A percentile compares a stretch with the other conserved stretches of the same genome.
Evolutionary conservation across 2,797 vertebrate species (phyloP).

Genomic region (Brachyalestes nurse): DNA sequence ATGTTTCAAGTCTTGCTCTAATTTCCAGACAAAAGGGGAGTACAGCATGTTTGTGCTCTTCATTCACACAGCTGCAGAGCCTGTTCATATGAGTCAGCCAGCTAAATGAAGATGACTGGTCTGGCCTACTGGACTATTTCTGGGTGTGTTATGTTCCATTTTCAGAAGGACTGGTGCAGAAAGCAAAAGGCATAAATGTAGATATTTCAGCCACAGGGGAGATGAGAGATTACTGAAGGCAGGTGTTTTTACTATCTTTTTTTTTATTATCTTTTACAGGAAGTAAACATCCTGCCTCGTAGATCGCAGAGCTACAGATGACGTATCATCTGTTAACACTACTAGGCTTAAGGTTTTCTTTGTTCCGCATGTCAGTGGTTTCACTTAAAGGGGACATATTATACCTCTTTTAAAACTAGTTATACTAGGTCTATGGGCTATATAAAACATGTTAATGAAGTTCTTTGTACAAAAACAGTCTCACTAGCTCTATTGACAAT

Average conservation of each 20-base stretch:
- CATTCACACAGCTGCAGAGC: background rate
- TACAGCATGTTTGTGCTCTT: background rate
- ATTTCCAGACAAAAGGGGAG: background rate
- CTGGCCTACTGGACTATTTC: background rate
- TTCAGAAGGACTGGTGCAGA: too few relatives aligned
- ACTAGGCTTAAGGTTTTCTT: too few relatives aligned
- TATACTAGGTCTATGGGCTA: too few relatives aligned
- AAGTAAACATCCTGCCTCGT: conserved; percentile 8
- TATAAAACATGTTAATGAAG: too few relatives aligned
- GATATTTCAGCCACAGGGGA: too few relatives aligned
- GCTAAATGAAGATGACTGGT: background rate
- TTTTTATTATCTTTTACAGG: background rate
- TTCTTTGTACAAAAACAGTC: too few relatives aligned
- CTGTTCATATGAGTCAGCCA: background rate
- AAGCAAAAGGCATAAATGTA: background rate
- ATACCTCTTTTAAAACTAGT: too few relatives aligned
- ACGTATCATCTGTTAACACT: background rate
- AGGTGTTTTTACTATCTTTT: background rate
- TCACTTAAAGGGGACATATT: too few relatives aligned
- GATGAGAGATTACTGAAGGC: background rate
- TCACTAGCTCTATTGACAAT: too few relatives aligned
- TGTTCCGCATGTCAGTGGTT: too few relatives aligned
- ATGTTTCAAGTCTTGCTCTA: background rate
- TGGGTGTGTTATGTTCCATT: background rate
- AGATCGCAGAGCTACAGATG: background rate